phyloP scores from a whole-genome alignment of 2,113 vertebrate genomes.

The Oophaga pumilio region DNA sequence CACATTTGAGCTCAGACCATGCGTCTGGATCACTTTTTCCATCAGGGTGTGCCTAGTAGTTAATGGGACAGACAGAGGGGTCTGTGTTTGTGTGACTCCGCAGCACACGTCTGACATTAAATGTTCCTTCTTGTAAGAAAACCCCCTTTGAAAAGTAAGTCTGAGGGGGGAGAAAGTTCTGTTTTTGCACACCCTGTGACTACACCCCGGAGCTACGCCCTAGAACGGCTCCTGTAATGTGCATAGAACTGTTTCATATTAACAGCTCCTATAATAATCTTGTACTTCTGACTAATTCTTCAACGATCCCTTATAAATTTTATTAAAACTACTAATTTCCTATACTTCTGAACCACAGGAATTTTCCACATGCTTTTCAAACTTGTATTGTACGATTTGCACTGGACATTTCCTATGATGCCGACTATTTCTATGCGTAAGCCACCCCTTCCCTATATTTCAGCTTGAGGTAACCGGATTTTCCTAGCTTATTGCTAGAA shows the following conservation, averaged over 20 bases:
- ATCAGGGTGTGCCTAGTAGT: constrained; percentile 52
- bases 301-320: constrained; percentile 7
- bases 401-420: background rate
- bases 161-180: constrained; percentile 17
- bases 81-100: constrained; percentile 47
- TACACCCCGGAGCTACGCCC: constrained; percentile 33
- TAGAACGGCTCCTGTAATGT: background rate
- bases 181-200: constrained; percentile 46
- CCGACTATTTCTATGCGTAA: background rate
- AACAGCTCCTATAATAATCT: constrained; percentile 28
- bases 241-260: constrained; percentile 33
- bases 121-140: constrained; percentile 55
- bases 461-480: too few relatives aligned
- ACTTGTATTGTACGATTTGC: background rate
- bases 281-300: constrained; percentile 24
- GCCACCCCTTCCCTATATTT: background rate
- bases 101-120: constrained; percentile 48
- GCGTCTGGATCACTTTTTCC: constrained; percentile 48
- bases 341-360: background rate
- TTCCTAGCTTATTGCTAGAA: background rate
- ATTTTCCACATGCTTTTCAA: background rate
- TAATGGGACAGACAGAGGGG: constrained; percentile 51
- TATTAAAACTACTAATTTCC: background rate
- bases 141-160: constrained; percentile 32
- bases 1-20: constrained; percentile 12